phyloP scores from a whole-genome alignment of 2,113 vertebrate species.

The Guaruba guarouba region DNA sequence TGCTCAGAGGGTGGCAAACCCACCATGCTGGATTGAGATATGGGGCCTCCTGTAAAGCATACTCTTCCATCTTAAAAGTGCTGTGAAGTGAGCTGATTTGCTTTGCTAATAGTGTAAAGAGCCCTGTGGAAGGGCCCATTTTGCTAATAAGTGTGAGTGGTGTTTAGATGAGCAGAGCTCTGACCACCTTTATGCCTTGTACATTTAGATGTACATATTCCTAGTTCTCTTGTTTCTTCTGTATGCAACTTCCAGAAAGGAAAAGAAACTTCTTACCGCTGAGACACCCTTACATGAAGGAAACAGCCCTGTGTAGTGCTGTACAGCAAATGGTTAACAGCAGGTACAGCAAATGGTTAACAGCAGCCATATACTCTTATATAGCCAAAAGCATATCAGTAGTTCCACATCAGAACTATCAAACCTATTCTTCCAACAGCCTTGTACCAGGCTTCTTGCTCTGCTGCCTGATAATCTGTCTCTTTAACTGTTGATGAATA shows the following conservation, averaged over 20 bases:
- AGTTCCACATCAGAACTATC: neutral
- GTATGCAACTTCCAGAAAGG: neutral
- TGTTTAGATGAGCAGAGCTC: neutral
- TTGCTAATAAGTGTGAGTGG: neutral
- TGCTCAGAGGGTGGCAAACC: neutral
- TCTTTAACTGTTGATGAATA: neutral
- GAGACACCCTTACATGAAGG: neutral
- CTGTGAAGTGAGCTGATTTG: neutral
- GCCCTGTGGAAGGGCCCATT: fast-evolving
- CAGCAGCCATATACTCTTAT: neutral
- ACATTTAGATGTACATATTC: fast-evolving
- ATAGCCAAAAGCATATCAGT: neutral
- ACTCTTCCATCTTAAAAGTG: neutral
- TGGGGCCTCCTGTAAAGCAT: neutral
- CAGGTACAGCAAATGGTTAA: neutral
- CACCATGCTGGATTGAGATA: neutral
- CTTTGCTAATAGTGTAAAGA: neutral
- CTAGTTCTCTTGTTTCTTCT: neutral
- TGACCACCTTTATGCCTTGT: neutral
- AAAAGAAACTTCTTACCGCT: neutral
- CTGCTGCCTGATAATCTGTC: neutral
- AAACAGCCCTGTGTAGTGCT: fast-evolving
- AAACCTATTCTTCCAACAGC: neutral
- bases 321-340: neutral
- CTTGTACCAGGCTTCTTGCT: neutral